phyloP scores from a whole-genome alignment of 2,797 vertebrate species.

The Trachurus trachurus region DNA sequence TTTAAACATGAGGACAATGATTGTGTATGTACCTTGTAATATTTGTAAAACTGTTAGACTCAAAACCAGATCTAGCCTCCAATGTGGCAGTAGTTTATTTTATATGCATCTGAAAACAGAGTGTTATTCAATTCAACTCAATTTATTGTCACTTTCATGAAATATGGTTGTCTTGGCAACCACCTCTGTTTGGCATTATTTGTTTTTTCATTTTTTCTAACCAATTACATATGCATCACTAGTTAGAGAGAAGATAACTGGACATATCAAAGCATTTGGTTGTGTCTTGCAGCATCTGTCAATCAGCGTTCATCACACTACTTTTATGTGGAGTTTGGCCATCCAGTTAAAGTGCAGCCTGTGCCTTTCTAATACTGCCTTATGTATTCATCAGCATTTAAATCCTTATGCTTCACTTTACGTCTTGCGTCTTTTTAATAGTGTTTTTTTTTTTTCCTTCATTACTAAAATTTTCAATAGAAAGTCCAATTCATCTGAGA shows the following conservation, averaged over 20 bases:
- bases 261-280: conserved; percentile 2
- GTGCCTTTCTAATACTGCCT: conserved; percentile 83
- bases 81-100: conserved; percentile 13
- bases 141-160: too few relatives aligned
- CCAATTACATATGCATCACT: conserved; percentile 56
- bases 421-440: conserved; percentile 1
- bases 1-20: conserved; percentile 41
- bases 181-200: conserved; percentile 27
- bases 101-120: conserved; percentile 53
- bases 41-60: conserved; percentile 43
- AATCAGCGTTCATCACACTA: conserved; percentile 4
- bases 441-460: conserved; percentile 25
- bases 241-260: conserved; percentile 17
- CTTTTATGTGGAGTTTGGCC: conserved; percentile 14
- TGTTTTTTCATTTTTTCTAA: conserved; percentile 12
- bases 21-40: conserved; percentile 40
- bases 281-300: conserved; percentile 11
- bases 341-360: conserved; percentile 32
- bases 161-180: conserved; percentile 1
- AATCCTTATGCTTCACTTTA: conserved; percentile 22
- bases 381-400: conserved; percentile 57
- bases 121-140: neutral
- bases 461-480: conserved; percentile 46
- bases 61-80: conserved; percentile 15
- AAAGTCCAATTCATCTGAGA: conserved; percentile 46